Evolutionary conservation across 2,888 invertebrate genomes (phyloP).

Genomic region (Hypercompe scribonia): DNA sequence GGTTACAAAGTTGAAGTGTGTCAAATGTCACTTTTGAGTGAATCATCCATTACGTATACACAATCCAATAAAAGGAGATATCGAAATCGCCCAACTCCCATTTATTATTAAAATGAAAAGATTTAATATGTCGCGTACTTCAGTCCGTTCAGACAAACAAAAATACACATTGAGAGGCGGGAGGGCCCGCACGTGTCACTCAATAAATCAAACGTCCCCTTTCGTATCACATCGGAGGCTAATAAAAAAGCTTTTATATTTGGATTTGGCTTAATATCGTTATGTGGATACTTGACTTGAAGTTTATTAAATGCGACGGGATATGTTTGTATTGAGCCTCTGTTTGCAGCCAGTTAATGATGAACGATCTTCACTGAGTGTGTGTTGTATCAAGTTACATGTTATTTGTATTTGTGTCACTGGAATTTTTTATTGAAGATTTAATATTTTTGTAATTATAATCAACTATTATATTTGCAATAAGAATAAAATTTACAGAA

Average conservation of each 20-base stretch:
- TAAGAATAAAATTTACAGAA: not conserved
- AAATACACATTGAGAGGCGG: not conserved
- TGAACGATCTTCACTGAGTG: not conserved
- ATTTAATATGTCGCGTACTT: constrained; percentile 28
- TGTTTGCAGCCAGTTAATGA: not conserved
- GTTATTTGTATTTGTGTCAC: not conserved
- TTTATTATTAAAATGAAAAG: not conserved
- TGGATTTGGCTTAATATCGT: constrained; percentile 26
- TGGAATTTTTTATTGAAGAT: not conserved
- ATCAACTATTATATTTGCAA: not conserved
- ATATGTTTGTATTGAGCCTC: constrained; percentile 9
- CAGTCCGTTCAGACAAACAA: constrained; percentile 24
- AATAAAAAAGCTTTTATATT: constrained; percentile 24
- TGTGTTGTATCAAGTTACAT: not conserved
- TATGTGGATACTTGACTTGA: constrained; percentile 17
- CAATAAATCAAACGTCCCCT: constrained; percentile 21
- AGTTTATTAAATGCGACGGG: constrained; percentile 13
- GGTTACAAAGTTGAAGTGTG: no score
- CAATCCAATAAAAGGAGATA: constrained; percentile 3
- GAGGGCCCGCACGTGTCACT: constrained; percentile 17
- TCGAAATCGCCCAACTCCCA: not conserved
- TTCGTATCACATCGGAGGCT: constrained; percentile 16
- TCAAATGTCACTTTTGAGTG: not conserved
- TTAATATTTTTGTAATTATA: not conserved
- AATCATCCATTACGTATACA: not conserved